Base-by-base conservation (phyloP, 2,888 invertebrate species). In the Tipula helvola region DNA sequence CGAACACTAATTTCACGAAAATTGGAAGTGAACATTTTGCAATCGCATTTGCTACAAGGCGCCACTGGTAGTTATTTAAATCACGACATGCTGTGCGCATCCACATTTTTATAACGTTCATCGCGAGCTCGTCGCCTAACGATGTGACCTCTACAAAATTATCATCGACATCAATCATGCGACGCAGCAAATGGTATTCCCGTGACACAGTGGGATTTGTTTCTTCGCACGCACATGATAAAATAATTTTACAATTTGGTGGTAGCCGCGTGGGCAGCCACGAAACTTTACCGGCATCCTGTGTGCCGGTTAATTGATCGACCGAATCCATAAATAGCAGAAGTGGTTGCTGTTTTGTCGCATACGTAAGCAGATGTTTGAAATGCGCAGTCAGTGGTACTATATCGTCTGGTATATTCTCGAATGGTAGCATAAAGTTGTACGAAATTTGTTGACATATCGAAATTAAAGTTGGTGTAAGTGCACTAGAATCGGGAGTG, bases 1-100 rank as follows among this genome's bases (percentile, higher is more conserved):
- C 99, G 91, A 98, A 98, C 0, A 99, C 98, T 83, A 99, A 92
- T 92, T 99, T 99, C 0, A 99, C 98, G 90, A 98, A 99, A 88
- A 99, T 97, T 0, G 99, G 99, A 86, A 99, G 92, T 0, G 98
- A 98, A 90, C 99, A 99, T 89, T 96, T 96, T 13, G 95, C 95
- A 47, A 99, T 97, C 0, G 98, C 98, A 89, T 98, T 98, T 16
- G 97, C 96, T 0, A 99, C 99, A 86, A 98, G 91, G 52, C 96
- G 94, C 98, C 98, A 98, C 90, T 99, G 99, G 90, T 97, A 97
- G 90, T 97, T 97, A 83, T 96, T 96, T 2, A 99, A 92, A 90
- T 98, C 98, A 13, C 98, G 93, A 87, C 96, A 96, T 0, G 96
- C 97, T 7, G 96, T 96, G 88, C 95, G 94, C 95, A 99, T 96